Evolutionary conservation across 2,888 invertebrate species (phyloP).

Genomic region (Morpho achilles): DNA sequence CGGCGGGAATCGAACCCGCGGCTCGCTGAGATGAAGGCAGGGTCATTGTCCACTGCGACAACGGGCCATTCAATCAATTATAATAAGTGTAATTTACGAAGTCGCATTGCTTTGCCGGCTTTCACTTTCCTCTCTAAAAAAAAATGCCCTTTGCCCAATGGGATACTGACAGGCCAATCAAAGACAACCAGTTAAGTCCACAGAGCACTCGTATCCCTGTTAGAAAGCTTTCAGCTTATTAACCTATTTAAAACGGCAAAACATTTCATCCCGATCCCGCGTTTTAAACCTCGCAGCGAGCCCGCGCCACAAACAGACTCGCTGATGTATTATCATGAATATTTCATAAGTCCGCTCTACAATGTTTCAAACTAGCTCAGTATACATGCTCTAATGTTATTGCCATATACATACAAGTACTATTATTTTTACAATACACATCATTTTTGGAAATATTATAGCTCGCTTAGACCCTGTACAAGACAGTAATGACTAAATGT

Average conservation of each 20-base stretch:
- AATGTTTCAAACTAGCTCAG: slow-evolving; percentile 23
- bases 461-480: too few species aligned
- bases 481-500: too few species aligned
- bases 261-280: slow-evolving; percentile 7
- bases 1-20: too few species aligned
- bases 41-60: too few species aligned
- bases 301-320: slow-evolving; percentile 24
- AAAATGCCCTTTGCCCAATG: too few species aligned
- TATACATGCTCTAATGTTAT: background rate
- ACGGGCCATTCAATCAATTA: too few species aligned
- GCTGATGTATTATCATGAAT: slow-evolving; percentile 26
- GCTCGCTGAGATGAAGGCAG: too few species aligned
- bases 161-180: too few species aligned
- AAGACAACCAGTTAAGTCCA: too few species aligned
- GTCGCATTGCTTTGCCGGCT: too few species aligned
- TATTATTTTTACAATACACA: background rate
- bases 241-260: slow-evolving; percentile 19
- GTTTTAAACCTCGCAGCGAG: slow-evolving; percentile 13
- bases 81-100: too few species aligned
- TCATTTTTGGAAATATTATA: background rate
- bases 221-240: slow-evolving; percentile 15
- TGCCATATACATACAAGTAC: background rate
- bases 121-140: too few species aligned
- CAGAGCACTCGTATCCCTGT: background rate
- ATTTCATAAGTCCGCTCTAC: slow-evolving; percentile 19